Conservation (phyloP, 2,113 vertebrate genomes). For the Trochalopteron elliotii region DNA sequence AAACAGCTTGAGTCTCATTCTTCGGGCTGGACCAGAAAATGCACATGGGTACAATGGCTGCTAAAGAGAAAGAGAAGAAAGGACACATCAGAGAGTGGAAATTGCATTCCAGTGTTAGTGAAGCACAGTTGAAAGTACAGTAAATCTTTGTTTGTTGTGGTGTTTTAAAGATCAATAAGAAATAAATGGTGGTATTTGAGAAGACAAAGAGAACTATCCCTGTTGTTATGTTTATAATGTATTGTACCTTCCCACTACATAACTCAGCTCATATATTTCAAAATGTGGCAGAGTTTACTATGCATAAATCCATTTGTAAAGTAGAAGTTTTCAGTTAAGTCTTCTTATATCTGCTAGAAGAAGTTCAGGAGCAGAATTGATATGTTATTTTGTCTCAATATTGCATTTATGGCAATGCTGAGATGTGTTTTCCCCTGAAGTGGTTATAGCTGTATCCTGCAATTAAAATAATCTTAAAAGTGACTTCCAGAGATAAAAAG, state of each 20-base stretch:
- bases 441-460: background rate
- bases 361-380: background rate
- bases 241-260: background rate
- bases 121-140: background rate
- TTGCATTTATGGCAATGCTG: background rate
- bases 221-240: background rate
- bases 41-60: accelerated
- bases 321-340: background rate
- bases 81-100: background rate
- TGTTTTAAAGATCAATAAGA: background rate
- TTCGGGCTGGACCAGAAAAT: background rate
- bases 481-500: background rate
- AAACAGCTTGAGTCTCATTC: background rate
- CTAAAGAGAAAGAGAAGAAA: background rate
- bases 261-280: background rate
- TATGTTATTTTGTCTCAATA: background rate
- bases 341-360: background rate
- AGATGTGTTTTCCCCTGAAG: background rate
- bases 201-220: background rate
- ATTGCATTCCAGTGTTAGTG: background rate
- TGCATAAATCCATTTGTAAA: background rate
- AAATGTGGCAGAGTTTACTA: background rate
- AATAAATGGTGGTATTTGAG: background rate
- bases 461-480: background rate
- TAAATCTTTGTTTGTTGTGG: background rate